A percentile compares a stretch with the other conserved stretches of the same genome.
Conservation (phyloP, 2,797 vertebrate genomes). For the Anabacerthia variegaticeps region DNA sequence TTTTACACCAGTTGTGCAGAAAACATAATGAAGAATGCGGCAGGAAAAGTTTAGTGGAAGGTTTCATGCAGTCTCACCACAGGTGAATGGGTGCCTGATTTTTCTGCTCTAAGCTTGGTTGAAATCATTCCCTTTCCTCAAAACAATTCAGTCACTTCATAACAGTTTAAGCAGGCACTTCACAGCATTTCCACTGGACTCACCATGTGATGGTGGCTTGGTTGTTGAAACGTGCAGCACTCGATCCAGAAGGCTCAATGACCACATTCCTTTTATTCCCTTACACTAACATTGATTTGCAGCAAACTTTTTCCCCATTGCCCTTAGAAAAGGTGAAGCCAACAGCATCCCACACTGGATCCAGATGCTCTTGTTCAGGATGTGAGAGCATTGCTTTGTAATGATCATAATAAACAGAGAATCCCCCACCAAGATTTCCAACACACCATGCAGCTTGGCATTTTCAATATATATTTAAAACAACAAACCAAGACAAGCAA, state of each 20-base stretch:
- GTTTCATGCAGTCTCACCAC: background rate
- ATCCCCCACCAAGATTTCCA: slow-evolving; percentile 54
- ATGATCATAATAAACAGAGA: slow-evolving; percentile 54
- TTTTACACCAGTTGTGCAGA: background rate
- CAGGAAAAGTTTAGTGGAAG: fast-evolving
- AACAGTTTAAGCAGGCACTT: background rate
- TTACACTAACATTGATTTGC: background rate
- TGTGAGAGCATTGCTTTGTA: background rate
- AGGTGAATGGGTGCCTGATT: background rate
- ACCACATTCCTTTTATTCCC: background rate
- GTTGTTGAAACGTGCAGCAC: background rate
- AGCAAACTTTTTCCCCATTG: slow-evolving; percentile 24
- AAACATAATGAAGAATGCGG: background rate
- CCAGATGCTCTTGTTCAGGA: background rate
- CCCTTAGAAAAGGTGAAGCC: slow-evolving; percentile 33
- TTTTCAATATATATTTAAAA: slow-evolving; percentile 80
- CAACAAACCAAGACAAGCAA: slow-evolving; percentile 71
- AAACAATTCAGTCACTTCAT: background rate
- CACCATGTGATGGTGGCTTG: background rate
- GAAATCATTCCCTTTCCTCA: background rate
- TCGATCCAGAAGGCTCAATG: background rate
- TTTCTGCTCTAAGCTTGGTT: background rate
- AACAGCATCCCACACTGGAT: background rate
- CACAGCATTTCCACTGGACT: background rate
- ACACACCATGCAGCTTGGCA: background rate